Evolutionary conservation across 2,797 vertebrate species (phyloP), one percentile per base, ranked within the genome.

Genomic region (Pipistrellus nathusii): DNA sequence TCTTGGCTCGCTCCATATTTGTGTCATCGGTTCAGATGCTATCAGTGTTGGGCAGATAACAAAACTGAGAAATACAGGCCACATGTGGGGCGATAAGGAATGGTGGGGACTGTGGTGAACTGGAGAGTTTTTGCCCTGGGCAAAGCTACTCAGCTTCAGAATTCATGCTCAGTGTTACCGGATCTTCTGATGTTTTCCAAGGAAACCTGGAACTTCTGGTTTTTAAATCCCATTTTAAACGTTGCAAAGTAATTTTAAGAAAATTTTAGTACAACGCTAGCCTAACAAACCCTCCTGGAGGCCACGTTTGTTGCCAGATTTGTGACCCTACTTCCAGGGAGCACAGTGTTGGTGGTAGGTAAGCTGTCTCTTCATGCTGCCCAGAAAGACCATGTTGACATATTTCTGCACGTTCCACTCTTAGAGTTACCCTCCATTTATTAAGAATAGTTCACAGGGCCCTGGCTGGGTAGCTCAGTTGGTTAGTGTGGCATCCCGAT

Each of bases 181-280:
- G 23, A 44, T 48, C 25, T 38, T 71, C 44, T 62, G 55, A 68
- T 41, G 76, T 59, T 83, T 88, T 71, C 44, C 7, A 46, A 76
- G 46, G 62, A 55, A 85, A 88, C 1, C 35, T 73, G 8, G n/a
- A 75, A 81, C 69, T 80, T 41, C 25, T 48, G 2, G 30, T 62
- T 93, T 75, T 80, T 93, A 69, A 93, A 75, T 62, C 30, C 30
- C 46, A 25, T 55, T 92, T 85, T 73, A 78, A 88, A 55, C 3
- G 10, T 57, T 41, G 5, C 35, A 59, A 51, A 85, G 17, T 46
- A 35, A 76, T 89, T 46, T 88, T 69, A 93, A 93, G 93, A 78
- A 78, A 69, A 80, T 38, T 27, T 41, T 77, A 66, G 44, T 51
- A 8, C 0, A 35, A 2, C 12, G 0, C 68, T 66, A 73, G 57